Evolutionary conservation across 1,140 invertebrate species (phyloP), one percentile per base, ranked within the genome.

Genomic region (Drosophila quadrilineata): DNA sequence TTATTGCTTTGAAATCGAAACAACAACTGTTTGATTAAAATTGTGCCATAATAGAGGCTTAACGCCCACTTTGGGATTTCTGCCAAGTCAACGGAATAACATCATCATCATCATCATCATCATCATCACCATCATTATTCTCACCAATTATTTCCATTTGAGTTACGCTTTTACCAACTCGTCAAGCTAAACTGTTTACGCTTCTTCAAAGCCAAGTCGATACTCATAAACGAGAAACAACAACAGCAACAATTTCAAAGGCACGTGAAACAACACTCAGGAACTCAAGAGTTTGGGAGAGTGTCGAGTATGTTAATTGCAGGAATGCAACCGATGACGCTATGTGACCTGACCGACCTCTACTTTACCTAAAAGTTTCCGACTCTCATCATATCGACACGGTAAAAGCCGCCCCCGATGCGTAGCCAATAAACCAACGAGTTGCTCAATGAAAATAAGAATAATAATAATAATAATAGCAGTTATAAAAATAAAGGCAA

Each of bases 241-340:
- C 62, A 68, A 76, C 59, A 76, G 45, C 6, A 49, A 52, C 50
- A 31, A 64, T 63, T 66, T 82, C 64, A 82, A 84, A 85, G 65
- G 60, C 77, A 66, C 41, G 64, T 54, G 57, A 60, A 49, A 31
- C 65, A 74, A 45, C 41, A 45, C 75, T 67, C 29, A 50, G 33
- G 49, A 31, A 31, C 62, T 67, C 17, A 38, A 56, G 54, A 67
- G 72, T 67, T 33, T 29, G n/a, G n/a, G 69, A 60, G 75, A 59
- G 73, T 77, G 77, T 74, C 59, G 79, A 73, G 77, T 77, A 73
- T 63, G 73, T 73, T 73, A 84, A 84, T 72, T 65, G 63, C 50
- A 64, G 43, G 68, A 68, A 84, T 82, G 77, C 72, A 73, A 65
- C 41, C 56, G 54, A 77, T 85, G 65, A n/a, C n/a, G n/a, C n/a